Base-by-base conservation (phyloP, 2,113 vertebrate genomes). In the Dromaius novaehollandiae region DNA sequence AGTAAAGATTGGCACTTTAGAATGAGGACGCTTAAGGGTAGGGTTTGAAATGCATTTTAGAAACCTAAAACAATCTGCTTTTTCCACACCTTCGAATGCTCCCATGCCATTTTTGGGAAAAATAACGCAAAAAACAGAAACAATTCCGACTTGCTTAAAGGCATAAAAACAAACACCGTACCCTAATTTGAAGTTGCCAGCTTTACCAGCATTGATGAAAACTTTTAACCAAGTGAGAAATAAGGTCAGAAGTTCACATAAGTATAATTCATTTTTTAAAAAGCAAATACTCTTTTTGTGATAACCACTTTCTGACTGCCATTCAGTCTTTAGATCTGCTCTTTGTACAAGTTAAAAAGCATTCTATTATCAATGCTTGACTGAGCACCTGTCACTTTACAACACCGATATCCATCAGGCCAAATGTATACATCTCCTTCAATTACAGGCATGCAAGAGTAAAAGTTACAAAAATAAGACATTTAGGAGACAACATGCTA, bases 361-460 rank as follows among this genome's bases (percentile, higher is more conserved):
- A 10, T 88, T n/a, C 36, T 53, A 42, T 95, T 94, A 88, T 51
- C 83, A 93, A 94, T 34, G 44, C 90, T 66, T 83, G 58, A 66
- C 74, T 84, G 76, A 63, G 30, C 68, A 85, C 46, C 87, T 93
- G 89, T 91, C 93, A 75, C 85, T 91, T 90, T 15, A 55, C 40
- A 70, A 75, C 63, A 94, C 36, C 44, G 55, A 40, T 17, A 88
- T 63, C 40, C 83, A 53, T 63, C 80, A 90, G 60, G 42, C 21
- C 78, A 90, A 92, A 82, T 28, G 7, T 69, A 64, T 36, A 69
- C 70, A 95, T 82, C 75, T 77, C 50, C 91, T 94, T 91, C 71
- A 88, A 17, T 93, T 85, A 83, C 79, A 74, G 53, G 15, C 50
- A 55, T 1, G 19, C 20, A 36, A 69, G 50, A 58, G 30, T 26